A percentile compares a stretch with the other conserved stretches of the same genome.
phyloP scores from a whole-genome alignment of 1,140 invertebrate genomes.

The Drepana arcuata region DNA sequence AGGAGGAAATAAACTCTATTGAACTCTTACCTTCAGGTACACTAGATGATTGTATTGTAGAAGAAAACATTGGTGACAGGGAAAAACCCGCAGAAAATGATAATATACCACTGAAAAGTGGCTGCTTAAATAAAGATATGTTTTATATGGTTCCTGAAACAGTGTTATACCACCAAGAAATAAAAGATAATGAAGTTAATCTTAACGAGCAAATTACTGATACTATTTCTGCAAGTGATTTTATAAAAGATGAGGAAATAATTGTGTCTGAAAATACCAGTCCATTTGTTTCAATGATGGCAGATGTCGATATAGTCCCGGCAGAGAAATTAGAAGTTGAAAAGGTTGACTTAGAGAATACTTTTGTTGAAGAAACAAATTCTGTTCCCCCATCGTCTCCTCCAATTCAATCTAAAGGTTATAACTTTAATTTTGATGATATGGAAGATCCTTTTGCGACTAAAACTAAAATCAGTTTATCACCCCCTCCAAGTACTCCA shows the following conservation, averaged over 20 bases:
- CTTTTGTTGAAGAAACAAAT: slow-evolving; percentile 15
- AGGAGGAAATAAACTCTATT: no score
- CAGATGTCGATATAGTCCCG: slow-evolving; percentile 11
- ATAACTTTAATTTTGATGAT: slow-evolving; percentile 56
- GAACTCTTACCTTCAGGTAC: neutral
- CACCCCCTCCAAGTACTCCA: slow-evolving; percentile 25
- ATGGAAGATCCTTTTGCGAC: slow-evolving; percentile 56
- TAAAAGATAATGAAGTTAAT: neutral
- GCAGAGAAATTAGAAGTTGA: neutral
- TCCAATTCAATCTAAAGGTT: slow-evolving; percentile 37
- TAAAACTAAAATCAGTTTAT: slow-evolving; percentile 45
- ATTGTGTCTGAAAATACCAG: slow-evolving; percentile 34
- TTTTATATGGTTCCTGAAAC: neutral
- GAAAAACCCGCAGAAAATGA: neutral
- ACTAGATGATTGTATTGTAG: neutral
- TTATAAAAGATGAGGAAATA: slow-evolving; percentile 30
- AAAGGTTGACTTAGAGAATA: slow-evolving; percentile 12
- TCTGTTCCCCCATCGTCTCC: slow-evolving; percentile 21
- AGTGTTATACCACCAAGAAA: neutral
- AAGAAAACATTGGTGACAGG: neutral
- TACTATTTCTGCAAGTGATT: no score
- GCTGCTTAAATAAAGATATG: slow-evolving; percentile 1
- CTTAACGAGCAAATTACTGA: no score
- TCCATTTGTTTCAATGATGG: slow-evolving; percentile 30
- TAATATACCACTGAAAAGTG: neutral